Conservation (phyloP, 2,113 vertebrate species). For the Anhinga rufa region DNA sequence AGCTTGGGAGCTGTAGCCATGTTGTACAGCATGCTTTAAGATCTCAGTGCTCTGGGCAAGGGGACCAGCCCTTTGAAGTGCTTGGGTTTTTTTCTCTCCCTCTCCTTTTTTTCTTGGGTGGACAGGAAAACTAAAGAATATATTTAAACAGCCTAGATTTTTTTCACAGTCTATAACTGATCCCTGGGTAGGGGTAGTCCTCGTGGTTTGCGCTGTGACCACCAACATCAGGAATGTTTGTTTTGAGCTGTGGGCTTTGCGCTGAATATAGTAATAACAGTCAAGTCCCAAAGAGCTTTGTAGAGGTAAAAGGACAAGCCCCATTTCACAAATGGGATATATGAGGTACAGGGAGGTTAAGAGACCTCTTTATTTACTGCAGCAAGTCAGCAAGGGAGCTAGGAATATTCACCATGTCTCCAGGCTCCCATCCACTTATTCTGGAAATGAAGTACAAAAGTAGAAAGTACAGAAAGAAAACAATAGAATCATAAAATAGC, state of each 20-base stretch:
- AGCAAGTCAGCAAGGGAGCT: not conserved
- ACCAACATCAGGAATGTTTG: not conserved
- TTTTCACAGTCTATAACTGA: not conserved
- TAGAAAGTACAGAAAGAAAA: not conserved
- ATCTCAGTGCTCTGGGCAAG: conserved; percentile 7
- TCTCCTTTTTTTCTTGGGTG: not conserved
- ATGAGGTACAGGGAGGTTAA: not conserved
- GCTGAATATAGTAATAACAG: not conserved
- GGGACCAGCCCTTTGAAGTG: not conserved
- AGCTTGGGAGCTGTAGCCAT: not conserved
- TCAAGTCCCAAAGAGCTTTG: not conserved
- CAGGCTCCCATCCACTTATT: not conserved
- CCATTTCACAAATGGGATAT: not conserved
- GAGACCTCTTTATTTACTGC: not conserved
- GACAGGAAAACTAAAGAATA: not conserved
- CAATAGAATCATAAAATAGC: not conserved
- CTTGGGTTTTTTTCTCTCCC: fast-evolving
- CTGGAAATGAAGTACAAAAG: not conserved
- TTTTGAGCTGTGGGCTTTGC: not conserved
- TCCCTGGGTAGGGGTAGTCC: not conserved
- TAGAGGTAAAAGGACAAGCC: not conserved
- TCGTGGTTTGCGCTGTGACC: fast-evolving
- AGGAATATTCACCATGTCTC: not conserved
- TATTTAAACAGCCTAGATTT: not conserved
- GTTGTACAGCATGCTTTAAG: not conserved